Percentiles rank a stretch among this genome's conserved stretches.
These are phyloP conservation scores for Zingel zingel DNA, from an alignment of 2,113 vertebrate species.

Conservation along the genomic window DNA sequence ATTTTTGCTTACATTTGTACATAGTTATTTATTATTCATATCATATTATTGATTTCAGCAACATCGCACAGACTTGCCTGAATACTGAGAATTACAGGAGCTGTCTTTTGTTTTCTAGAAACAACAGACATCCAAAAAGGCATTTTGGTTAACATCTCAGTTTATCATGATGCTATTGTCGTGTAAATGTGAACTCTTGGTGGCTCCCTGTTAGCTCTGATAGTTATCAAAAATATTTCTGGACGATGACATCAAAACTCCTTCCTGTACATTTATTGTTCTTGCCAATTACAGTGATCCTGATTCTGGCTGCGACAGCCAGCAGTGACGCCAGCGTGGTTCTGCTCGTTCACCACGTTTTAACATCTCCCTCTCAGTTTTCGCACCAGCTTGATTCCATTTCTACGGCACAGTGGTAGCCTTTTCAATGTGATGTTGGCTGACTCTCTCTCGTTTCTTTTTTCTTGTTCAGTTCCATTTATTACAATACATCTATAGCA, in stretches of 20 bases:
- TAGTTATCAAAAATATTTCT: constrained; percentile 3
- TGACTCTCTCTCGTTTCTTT: neutral
- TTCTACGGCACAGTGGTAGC: neutral
- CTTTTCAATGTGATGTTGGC: neutral
- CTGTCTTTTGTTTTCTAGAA: neutral
- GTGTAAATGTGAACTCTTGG: constrained; percentile 2
- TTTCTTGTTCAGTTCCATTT: neutral
- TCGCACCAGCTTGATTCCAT: constrained; percentile 21
- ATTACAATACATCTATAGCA: neutral
- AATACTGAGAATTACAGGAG: neutral
- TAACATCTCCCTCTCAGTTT: constrained; percentile 24
- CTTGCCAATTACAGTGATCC: constrained; percentile 5
- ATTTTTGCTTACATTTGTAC: neutral
- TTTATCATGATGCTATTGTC: neutral
- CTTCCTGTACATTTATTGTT: neutral
- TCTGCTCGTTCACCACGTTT: neutral
- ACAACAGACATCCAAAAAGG: neutral
- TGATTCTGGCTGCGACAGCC: neutral
- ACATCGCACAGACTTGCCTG: neutral
- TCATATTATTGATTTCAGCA: neutral
- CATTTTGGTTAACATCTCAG: neutral
- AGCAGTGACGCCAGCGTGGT: neutral
- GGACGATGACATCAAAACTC: constrained; percentile 24
- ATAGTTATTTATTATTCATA: neutral
- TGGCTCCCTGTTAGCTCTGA: neutral